Conservation (phyloP, 2,888 invertebrate species). For the Esperia sulphurella region DNA sequence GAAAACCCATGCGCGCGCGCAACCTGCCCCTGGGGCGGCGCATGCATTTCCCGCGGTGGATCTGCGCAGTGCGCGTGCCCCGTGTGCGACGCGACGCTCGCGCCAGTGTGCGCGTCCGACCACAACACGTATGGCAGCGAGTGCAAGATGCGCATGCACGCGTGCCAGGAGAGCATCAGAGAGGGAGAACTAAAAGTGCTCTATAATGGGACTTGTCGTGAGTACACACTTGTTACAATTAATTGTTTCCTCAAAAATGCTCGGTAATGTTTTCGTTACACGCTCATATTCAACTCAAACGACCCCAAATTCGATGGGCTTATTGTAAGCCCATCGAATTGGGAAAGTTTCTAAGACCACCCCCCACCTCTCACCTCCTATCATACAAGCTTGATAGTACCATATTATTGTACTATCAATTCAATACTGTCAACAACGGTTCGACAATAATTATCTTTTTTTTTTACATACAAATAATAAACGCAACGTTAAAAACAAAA, state of each 20-base stretch:
- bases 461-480: no score
- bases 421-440: no score
- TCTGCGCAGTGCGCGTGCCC: constrained; percentile 84
- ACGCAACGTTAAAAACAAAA: no score
- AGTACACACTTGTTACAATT: constrained; percentile 44
- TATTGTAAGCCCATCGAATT: background rate
- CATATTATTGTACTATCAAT: no score
- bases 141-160: constrained; percentile 89
- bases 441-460: no score
- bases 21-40: constrained; percentile 81
- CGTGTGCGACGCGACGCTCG: constrained; percentile 86
- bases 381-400: no score
- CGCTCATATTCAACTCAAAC: no score
- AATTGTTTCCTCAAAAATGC: no score
- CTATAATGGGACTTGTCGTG: constrained; percentile 79
- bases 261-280: no score
- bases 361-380: no score
- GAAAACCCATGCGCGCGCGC: constrained; percentile 79
- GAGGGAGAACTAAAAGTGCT: constrained; percentile 82
- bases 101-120: constrained; percentile 87
- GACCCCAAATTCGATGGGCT: constrained; percentile 7
- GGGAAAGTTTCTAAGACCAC: no score
- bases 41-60: constrained; percentile 83
- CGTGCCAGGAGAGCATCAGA: constrained; percentile 85
- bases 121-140: constrained; percentile 90